These are phyloP conservation scores for Lithophane ornitopus DNA, from an alignment of 2,888 invertebrate genomes.

Conservation along the genomic window DNA sequence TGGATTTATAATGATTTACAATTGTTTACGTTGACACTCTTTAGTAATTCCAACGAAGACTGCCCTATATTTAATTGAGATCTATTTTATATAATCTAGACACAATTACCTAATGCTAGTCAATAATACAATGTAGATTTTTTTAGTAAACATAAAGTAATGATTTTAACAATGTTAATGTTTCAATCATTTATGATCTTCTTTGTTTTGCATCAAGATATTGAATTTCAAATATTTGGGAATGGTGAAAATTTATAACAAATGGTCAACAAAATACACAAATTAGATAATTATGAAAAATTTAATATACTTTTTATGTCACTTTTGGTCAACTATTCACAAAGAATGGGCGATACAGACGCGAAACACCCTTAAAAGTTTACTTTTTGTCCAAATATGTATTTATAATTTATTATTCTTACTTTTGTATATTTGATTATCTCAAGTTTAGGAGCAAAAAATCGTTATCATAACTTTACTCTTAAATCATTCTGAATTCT, in stretches of 20 bases:
- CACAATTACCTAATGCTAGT: conserved; percentile 87
- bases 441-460: conserved; percentile 62
- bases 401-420: conserved; percentile 27
- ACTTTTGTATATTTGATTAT: conserved; percentile 19
- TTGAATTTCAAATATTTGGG: conserved; percentile 35
- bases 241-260: conserved; percentile 20
- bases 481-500: conserved; percentile 78
- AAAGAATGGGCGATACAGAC: conserved; percentile 4
- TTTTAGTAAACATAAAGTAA: conserved; percentile 74
- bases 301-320: conserved; percentile 9
- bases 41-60: conserved; percentile 90
- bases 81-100: conserved; percentile 90
- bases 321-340: conserved; percentile 40
- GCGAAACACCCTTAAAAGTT: conserved; percentile 13
- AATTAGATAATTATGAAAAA: not conserved
- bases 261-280: conserved; percentile 24
- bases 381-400: conserved; percentile 17
- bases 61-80: conserved; percentile 90
- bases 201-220: conserved; percentile 41
- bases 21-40: conserved; percentile 85
- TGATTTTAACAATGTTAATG: conserved; percentile 57
- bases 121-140: conserved; percentile 78
- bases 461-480: conserved; percentile 59
- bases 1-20: conserved; percentile 84
- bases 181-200: conserved; percentile 37